Evolutionary conservation across 2,113 vertebrate species (phyloP).

Genomic region (Athene noctua): DNA sequence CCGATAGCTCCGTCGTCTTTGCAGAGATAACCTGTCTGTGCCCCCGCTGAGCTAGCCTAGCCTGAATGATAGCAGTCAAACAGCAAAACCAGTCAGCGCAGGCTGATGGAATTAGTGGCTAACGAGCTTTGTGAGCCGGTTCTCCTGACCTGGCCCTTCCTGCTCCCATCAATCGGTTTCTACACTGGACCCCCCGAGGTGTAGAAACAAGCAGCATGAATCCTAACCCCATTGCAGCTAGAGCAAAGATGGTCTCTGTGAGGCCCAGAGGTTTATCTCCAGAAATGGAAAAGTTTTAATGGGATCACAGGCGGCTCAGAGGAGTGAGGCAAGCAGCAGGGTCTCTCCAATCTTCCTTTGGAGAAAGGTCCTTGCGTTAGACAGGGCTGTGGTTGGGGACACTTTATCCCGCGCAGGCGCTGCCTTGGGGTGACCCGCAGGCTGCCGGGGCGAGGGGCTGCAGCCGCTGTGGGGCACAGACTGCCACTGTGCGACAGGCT

Average conservation of each 20-base stretch:
- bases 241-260: background rate
- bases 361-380: background rate
- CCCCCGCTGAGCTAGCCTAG: background rate
- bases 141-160: background rate
- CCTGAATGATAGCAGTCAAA: too few species aligned
- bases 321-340: background rate
- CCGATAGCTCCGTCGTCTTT: background rate
- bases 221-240: background rate
- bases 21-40: background rate
- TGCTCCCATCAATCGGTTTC: background rate
- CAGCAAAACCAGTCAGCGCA: background rate
- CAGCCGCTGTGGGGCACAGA: background rate
- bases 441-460: background rate
- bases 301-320: too few species aligned
- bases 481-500: background rate
- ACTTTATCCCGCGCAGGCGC: accelerated
- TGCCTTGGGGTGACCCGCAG: background rate
- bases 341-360: accelerated
- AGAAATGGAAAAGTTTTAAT: background rate
- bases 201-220: accelerated
- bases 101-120: background rate
- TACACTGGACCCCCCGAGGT: too few species aligned
- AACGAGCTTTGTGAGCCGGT: background rate
- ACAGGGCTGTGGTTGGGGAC: too few species aligned
- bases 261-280: background rate